These are phyloP conservation scores for Phoxinus dragarum DNA, from an alignment of 2,797 vertebrate species.

Conservation along the genomic window DNA sequence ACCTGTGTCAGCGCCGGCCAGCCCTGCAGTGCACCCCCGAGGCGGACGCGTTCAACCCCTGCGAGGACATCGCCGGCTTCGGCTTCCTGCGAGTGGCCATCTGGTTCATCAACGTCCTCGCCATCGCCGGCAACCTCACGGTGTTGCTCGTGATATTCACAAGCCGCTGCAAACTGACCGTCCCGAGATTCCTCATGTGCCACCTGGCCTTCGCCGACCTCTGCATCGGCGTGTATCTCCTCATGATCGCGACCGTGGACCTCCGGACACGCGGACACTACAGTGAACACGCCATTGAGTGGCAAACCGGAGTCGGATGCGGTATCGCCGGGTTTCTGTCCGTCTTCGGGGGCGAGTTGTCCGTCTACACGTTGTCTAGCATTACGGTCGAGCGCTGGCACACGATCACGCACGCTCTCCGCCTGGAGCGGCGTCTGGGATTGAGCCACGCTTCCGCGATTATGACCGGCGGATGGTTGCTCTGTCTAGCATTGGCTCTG, in stretches of 20 bases:
- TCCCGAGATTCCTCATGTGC: conserved; percentile 91
- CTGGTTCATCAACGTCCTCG: conserved; percentile 88
- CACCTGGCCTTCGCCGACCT: conserved; percentile 90
- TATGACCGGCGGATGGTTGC: conserved; percentile 86
- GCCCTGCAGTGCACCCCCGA: conserved; percentile 81
- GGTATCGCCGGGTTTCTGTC: conserved; percentile 86
- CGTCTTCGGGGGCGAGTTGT: conserved; percentile 88
- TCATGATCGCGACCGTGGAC: conserved; percentile 86
- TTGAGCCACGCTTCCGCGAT: conserved; percentile 80
- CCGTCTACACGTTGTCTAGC: conserved; percentile 85
- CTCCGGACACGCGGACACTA: conserved; percentile 83
- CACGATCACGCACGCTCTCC: conserved; percentile 87
- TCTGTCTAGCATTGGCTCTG: conserved; percentile 78
- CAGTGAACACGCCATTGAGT: conserved; percentile 88
- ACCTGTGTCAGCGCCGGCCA: conserved; percentile 63
- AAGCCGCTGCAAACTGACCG: conserved; percentile 84
- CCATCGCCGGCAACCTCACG: conserved; percentile 82
- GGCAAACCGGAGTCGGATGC: conserved; percentile 87
- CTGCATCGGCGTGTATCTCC: conserved; percentile 87
- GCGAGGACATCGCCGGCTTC: conserved; percentile 87
- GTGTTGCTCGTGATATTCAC: conserved; percentile 83
- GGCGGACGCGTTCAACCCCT: conserved; percentile 88
- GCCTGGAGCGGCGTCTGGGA: conserved; percentile 80
- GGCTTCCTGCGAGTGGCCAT: conserved; percentile 86
- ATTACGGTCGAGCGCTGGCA: conserved; percentile 90